Evolutionary conservation across 2,888 invertebrate species (phyloP), one percentile per base, ranked within the genome.

Genomic region (Acleris holmiana): DNA sequence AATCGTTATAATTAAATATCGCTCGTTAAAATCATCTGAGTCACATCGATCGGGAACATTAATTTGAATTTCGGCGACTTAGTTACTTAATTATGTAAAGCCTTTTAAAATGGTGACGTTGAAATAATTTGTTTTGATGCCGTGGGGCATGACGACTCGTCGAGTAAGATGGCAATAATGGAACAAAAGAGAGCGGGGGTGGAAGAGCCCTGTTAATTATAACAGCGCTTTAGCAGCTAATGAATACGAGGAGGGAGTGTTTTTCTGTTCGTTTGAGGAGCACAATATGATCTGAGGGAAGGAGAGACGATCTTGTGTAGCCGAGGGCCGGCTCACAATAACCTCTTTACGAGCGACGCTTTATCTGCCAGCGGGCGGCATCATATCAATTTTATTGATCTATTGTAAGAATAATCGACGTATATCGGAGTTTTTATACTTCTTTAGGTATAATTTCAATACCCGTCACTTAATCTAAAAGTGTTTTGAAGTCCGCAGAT

Each of bases 351-450:
- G 82, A 81, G 70, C 69, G 67, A 68, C 78, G 79, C 75, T 86
- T 83, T 83, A 86, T 85, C 83, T 82, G 82, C 71, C 89, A 85
- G 84, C 86, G 80, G 88, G 88, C 71, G 85, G 85, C 75, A 72
- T 71, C 76, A 74, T 85, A 73, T 73, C 73, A 70, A 72, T 72
- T 76, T 76, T 76, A 77, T 76, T 75, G 70, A 69, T 61, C 73
- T 64, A 77, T 80, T 77, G 78, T 77, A 70, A 69, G 74, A 71
- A 66, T 72, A 72, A 75, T 74, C 70, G 68, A 61, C 68, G 64
- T 66, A 6, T 17, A 71, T 75, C 59, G 59, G 55, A 59, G 49
- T 65, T 60, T 62, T 44, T 56, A 49, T 62, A 46, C 56, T 49
- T 41, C 44, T 13, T 10, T 35, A 35, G 35, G 35, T 13, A 35